A percentile compares a stretch with the other conserved stretches of the same genome.
Evolutionary conservation across 2,888 invertebrate genomes (phyloP).

Genomic region (Portevinia maculata): DNA sequence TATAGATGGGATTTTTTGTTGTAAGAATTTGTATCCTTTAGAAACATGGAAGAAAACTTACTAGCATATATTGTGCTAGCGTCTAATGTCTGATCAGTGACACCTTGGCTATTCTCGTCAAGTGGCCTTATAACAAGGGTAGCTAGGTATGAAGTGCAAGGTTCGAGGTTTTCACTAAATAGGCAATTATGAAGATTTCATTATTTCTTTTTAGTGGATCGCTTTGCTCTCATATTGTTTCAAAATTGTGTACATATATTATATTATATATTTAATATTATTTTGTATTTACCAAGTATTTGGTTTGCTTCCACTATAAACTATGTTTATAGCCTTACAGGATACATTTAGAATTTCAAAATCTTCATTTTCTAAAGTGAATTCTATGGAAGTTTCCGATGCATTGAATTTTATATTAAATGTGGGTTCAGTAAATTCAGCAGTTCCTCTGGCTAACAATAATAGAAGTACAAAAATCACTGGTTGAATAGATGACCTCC

Average conservation of each 20-base stretch:
- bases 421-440: slow-evolving; percentile 20
- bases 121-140: slow-evolving; percentile 73
- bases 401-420: slow-evolving; percentile 16
- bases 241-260: too few relatives aligned
- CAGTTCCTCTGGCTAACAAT: slow-evolving; percentile 52
- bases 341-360: slow-evolving; percentile 73
- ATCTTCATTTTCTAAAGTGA: slow-evolving; percentile 73
- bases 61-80: slow-evolving; percentile 78
- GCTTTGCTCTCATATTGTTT: too few relatives aligned
- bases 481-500: slow-evolving; percentile 73
- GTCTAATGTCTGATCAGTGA: slow-evolving; percentile 64
- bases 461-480: slow-evolving; percentile 66
- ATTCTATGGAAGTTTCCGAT: slow-evolving; percentile 40
- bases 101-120: slow-evolving; percentile 41
- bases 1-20: slow-evolving; percentile 14
- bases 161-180: slow-evolving; percentile 78
- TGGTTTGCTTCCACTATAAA: slow-evolving; percentile 66
- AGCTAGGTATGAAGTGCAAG: slow-evolving; percentile 78
- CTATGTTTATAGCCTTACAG: slow-evolving; percentile 75
- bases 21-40: background rate
- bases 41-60: slow-evolving; percentile 64
- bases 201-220: too few relatives aligned
- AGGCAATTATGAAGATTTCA: background rate
- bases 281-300: slow-evolving; percentile 79
- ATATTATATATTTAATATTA: too few relatives aligned